Evolutionary conservation across 2,113 vertebrate genomes (phyloP).

Genomic region (Emberiza fucata): DNA sequence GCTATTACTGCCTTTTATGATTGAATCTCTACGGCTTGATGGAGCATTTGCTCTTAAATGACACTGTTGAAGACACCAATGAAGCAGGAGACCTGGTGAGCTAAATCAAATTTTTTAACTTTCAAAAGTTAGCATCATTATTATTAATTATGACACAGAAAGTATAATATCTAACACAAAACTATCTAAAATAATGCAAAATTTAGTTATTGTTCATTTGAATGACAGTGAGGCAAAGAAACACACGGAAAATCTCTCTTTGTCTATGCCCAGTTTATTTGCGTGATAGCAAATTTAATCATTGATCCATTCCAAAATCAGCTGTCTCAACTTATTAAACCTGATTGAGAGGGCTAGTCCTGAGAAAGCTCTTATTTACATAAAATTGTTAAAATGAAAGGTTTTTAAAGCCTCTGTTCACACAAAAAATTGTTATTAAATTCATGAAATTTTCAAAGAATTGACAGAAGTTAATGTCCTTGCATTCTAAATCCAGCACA

Average conservation of each 20-base stretch:
- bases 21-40: constrained; percentile 41
- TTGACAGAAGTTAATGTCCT: neutral
- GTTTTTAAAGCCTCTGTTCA: neutral
- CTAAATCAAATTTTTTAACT: constrained; percentile 63
- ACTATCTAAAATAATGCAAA: neutral
- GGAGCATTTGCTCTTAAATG: constrained; percentile 53
- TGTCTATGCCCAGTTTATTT: neutral
- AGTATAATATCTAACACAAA: neutral
- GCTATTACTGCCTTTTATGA: constrained; percentile 26
- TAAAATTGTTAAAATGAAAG: neutral
- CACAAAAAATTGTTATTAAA: neutral
- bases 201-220: neutral
- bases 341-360: neutral
- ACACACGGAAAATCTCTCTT: neutral
- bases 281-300: neutral
- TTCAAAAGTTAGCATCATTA: constrained; percentile 42
- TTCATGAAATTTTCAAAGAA: neutral
- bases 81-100: constrained; percentile 32
- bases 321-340: neutral
- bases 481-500: neutral
- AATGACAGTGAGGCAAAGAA: neutral
- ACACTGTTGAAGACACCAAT: constrained; percentile 35
- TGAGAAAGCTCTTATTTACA: neutral
- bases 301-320: neutral
- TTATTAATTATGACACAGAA: constrained; percentile 40